Evolutionary conservation across 2,797 vertebrate species (phyloP), one percentile per base, ranked within the genome.

Genomic region (Salmo trutta): DNA sequence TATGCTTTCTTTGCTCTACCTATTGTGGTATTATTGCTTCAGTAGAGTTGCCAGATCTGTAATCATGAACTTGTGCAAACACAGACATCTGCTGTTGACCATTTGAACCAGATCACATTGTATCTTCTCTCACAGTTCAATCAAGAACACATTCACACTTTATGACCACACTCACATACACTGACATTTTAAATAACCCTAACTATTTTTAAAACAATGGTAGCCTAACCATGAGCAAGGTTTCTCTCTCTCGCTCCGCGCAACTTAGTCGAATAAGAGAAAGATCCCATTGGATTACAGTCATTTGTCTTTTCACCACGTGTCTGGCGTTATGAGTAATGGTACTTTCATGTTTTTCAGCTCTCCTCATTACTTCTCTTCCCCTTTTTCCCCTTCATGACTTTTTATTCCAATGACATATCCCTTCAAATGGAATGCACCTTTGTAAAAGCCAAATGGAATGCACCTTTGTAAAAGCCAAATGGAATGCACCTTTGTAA

Each of bases 281-380:
- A 82, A 81, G 81, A 84, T 87, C 86, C 86, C 82, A 88, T 75
- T 89, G 91, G 83, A 93, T 89, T 88, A 86, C 82, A 88, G 90
- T 91, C 89, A 92, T 94, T 93, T 91, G 90, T 93, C 91, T 93
- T 91, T 90, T 80, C 86, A 81, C 77, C 89, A 87, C 91, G 86
- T 87, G 84, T 88, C 86, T 89, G 91, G 89, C 90, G 88, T 91
- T 91, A 91, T 93, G 91, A 93, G 90, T 93, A 93, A 94, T 94
- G 91, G 87, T 86, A 91, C 90, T 93, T 93, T 92, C 91, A 92
- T 80, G 90, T 91, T 89, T 91, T 89, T 92, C 91, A 90, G 91
- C 89, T 91, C 86, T 81, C 79, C 87, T 93, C 91, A 93, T 93
- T 92, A 93, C 91, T 91, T 90, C 91, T 88, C 86, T 86, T 84